Conservation (phyloP, 2,888 invertebrate species). For the Carcina quercana region DNA sequence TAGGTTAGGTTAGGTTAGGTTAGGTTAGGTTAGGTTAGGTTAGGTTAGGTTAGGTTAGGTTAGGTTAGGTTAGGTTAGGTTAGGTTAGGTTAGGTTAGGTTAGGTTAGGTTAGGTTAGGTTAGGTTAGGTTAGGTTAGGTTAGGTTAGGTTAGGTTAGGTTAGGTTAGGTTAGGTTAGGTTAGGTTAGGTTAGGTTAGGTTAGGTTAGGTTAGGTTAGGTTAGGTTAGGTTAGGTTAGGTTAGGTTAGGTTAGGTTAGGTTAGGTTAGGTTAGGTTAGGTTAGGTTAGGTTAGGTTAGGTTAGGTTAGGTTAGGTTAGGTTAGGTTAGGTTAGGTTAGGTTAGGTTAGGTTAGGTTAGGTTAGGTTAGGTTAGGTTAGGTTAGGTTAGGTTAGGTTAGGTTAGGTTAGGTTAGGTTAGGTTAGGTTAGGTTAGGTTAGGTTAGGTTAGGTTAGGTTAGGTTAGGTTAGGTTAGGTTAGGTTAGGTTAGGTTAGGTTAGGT, state of each 20-base stretch:
- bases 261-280: constrained; percentile 8
- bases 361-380: constrained; percentile 8
- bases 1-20: constrained; percentile 8
- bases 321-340: constrained; percentile 8
- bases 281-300: constrained; percentile 8
- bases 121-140: constrained; percentile 8
- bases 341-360: constrained; percentile 8
- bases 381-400: constrained; percentile 8
- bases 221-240: constrained; percentile 8
- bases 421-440: constrained; percentile 8
- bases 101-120: constrained; percentile 8
- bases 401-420: constrained; percentile 7
- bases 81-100: constrained; percentile 8
- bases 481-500: constrained; percentile 8
- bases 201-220: constrained; percentile 7
- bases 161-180: constrained; percentile 8
- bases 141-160: constrained; percentile 8
- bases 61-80: constrained; percentile 8
- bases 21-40: constrained; percentile 8
- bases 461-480: constrained; percentile 8
- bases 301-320: constrained; percentile 8
- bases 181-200: constrained; percentile 6
- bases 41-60: constrained; percentile 8
- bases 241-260: constrained; percentile 8
- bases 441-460: constrained; percentile 8